Evolutionary conservation across 92 coral and sea anemone species (phyloP).

Genomic region (Desmophyllum pertusum): DNA sequence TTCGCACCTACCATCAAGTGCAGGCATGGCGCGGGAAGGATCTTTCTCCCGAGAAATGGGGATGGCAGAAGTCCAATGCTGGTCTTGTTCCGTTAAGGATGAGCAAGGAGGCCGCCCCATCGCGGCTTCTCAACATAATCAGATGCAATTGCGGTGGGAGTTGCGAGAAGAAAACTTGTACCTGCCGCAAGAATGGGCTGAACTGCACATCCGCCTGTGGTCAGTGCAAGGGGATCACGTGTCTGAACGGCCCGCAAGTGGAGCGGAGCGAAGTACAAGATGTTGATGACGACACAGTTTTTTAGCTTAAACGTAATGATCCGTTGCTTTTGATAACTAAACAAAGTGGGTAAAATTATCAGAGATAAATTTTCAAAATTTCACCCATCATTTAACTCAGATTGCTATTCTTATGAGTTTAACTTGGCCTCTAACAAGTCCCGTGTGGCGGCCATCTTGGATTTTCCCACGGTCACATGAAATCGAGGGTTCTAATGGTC

Average conservation of each 20-base stretch:
- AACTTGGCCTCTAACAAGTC: not conserved
- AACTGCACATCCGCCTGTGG: constrained; percentile 38
- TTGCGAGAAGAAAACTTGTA: constrained; percentile 25
- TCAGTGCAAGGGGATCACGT: constrained; percentile 38
- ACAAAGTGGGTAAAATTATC: not conserved
- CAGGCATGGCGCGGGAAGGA: constrained; percentile 48
- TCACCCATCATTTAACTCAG: too few relatives aligned
- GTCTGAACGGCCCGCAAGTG: constrained; percentile 13
- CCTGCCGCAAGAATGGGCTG: constrained; percentile 27
- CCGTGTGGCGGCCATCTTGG: not conserved
- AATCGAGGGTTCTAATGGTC: too few relatives aligned
- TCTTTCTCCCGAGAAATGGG: constrained; percentile 41
- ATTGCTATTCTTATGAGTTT: too few relatives aligned
- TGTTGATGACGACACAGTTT: constrained; percentile 18
- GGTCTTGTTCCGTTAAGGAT: constrained; percentile 23
- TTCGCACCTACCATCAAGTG: constrained; percentile 37
- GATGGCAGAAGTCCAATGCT: constrained; percentile 5
- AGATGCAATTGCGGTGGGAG: constrained; percentile 33
- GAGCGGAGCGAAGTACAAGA: constrained; percentile 3
- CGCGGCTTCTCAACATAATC: constrained; percentile 25
- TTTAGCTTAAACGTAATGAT: not conserved
- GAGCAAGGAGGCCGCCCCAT: constrained; percentile 24
- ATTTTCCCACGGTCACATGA: too few relatives aligned
- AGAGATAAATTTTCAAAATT: too few relatives aligned
- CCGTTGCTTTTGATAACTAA: not conserved